Conservation (phyloP, 1,140 invertebrate genomes). For the Globodera rostochiensis region DNA sequence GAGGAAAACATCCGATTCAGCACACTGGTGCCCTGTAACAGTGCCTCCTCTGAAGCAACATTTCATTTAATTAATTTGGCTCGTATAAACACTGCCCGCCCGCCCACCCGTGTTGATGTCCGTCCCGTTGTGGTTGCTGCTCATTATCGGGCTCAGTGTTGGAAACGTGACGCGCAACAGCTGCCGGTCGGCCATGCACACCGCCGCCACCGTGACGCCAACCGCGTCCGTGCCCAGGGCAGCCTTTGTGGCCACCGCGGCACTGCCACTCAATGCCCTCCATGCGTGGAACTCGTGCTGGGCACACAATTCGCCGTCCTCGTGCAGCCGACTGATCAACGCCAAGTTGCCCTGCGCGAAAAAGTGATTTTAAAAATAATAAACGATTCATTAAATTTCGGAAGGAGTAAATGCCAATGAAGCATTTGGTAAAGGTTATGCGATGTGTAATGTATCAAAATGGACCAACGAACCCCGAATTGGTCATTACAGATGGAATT, state of each 20-base stretch:
- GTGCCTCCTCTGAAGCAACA: conserved; percentile 10
- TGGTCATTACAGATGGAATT: conserved; percentile 18
- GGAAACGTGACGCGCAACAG: conserved; percentile 23
- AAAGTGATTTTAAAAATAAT: too few relatives aligned
- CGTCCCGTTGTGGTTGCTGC: not conserved
- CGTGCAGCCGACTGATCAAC: conserved; percentile 17
- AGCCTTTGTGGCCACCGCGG: not conserved
- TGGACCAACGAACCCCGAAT: too few relatives aligned
- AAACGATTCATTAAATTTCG: too few relatives aligned
- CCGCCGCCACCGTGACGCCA: conserved; percentile 17
- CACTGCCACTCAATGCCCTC: not conserved
- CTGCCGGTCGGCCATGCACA: conserved; percentile 13
- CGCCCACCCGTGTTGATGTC: too few relatives aligned
- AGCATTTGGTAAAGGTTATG: too few relatives aligned
- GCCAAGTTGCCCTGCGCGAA: conserved; percentile 8
- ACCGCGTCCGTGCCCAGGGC: conserved; percentile 18
- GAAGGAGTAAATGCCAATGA: too few relatives aligned
- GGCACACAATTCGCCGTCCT: conserved; percentile 5
- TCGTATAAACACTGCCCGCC: too few relatives aligned
- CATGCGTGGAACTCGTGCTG: conserved; percentile 25
- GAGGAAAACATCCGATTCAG: conserved; percentile 15
- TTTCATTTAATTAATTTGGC: not conserved
- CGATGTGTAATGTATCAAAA: too few relatives aligned
- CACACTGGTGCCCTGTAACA: conserved; percentile 8
- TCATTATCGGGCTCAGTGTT: conserved; percentile 7